phyloP scores from a whole-genome alignment of 2,113 vertebrate species.

The Arvicanthis niloticus region DNA sequence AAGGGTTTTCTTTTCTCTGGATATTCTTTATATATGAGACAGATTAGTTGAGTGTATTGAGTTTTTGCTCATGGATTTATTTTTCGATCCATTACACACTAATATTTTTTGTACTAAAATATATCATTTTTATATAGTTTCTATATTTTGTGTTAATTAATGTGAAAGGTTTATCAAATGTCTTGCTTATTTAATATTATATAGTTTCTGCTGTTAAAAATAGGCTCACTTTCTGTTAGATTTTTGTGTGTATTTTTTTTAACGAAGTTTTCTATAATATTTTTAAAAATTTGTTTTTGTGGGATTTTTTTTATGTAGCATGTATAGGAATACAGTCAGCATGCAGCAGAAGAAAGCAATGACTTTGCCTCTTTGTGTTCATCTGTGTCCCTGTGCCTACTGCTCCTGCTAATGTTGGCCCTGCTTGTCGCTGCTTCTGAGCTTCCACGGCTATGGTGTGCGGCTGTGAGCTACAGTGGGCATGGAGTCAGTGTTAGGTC shows the following conservation, averaged over 20 bases:
- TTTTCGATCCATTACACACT: not conserved
- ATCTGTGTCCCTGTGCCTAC: not conserved
- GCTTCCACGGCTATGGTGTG: too few species aligned
- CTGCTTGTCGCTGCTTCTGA: not conserved
- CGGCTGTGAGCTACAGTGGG: conserved; percentile 8
- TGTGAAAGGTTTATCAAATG: conserved; percentile 21
- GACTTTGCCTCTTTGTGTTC: not conserved
- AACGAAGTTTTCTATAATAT: conserved; percentile 8
- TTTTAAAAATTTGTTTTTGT: conserved; percentile 30
- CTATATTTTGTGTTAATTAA: conserved; percentile 53
- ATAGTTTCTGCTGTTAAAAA: conserved; percentile 29
- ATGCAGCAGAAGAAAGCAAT: not conserved
- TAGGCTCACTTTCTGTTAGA: conserved; percentile 44
- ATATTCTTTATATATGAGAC: conserved; percentile 46
- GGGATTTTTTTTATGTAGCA: not conserved
- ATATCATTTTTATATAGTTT: conserved; percentile 21
- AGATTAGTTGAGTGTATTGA: conserved; percentile 11
- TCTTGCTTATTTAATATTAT: not conserved
- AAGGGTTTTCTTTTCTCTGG: conserved; percentile 46
- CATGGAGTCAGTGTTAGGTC: conserved; percentile 24
- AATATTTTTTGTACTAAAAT: conserved; percentile 26
- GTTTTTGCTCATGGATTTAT: conserved; percentile 27
- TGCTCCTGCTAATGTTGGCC: not conserved
- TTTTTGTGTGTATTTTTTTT: conserved; percentile 55
- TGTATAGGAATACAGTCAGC: conserved; percentile 10